These are phyloP conservation scores for Trinorchestia longiramus DNA, from an alignment of 1,140 invertebrate genomes.

Conservation along the genomic window DNA sequence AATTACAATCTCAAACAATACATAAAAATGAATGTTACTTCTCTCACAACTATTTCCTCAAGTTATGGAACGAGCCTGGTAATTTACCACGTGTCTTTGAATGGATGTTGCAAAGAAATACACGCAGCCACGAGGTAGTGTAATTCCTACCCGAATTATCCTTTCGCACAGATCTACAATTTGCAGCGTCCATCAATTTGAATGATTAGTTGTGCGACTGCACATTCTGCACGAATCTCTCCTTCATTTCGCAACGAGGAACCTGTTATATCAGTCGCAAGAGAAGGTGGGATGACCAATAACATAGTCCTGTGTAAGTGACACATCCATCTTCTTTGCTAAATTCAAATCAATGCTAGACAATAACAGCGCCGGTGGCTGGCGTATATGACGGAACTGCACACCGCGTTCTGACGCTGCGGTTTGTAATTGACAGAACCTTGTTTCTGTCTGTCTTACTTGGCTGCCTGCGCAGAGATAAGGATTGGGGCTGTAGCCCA, in stretches of 20 bases:
- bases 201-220: neutral
- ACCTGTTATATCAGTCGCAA: neutral
- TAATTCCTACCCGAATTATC: neutral
- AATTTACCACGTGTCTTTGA: neutral
- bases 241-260: neutral
- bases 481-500: neutral
- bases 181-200: neutral
- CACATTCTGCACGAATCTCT: neutral
- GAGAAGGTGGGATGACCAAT: neutral
- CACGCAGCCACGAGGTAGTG: neutral
- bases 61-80: neutral
- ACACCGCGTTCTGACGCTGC: neutral
- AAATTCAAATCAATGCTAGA: slow-evolving; percentile 40
- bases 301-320: neutral
- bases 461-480: neutral
- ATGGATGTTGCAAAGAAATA: neutral
- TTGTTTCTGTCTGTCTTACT: slow-evolving; percentile 34
- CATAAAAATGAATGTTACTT: neutral
- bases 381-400: neutral
- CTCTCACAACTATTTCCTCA: neutral
- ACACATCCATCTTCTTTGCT: slow-evolving; percentile 20
- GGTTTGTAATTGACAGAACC: slow-evolving; percentile 4
- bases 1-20: neutral
- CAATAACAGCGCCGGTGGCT: neutral
- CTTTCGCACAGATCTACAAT: neutral